phyloP scores from a whole-genome alignment of 2,888 invertebrate genomes.

The Leptinotarsa peninsularis region DNA sequence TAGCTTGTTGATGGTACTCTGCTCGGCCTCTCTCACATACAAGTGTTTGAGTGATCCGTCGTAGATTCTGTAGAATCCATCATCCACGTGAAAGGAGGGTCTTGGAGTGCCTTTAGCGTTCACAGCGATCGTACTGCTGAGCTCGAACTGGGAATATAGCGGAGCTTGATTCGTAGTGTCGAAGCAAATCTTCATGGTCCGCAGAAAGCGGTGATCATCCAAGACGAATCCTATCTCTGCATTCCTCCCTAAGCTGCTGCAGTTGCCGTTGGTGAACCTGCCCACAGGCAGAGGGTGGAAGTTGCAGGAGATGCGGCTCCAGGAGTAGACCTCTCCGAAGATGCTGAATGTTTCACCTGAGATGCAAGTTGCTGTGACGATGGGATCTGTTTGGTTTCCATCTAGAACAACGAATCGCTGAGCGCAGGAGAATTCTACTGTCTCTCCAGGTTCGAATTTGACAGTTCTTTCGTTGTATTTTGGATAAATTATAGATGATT shows the following conservation, averaged over 20 bases:
- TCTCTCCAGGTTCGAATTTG: slow-evolving; percentile 32
- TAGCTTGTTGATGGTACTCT: slow-evolving; percentile 56
- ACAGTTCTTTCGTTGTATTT: slow-evolving; percentile 33
- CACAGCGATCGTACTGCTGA: slow-evolving; percentile 67
- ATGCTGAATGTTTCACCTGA: slow-evolving; percentile 50
- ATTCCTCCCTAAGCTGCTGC: slow-evolving; percentile 65
- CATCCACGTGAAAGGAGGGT: slow-evolving; percentile 66
- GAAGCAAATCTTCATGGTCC: slow-evolving; percentile 70
- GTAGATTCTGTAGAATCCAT: slow-evolving; percentile 65
- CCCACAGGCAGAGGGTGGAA: slow-evolving; percentile 64
- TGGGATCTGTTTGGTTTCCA: slow-evolving; percentile 33
- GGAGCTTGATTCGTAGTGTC: slow-evolving; percentile 67
- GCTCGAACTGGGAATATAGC: slow-evolving; percentile 69
- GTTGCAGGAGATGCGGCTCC: slow-evolving; percentile 66
- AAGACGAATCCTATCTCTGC: slow-evolving; percentile 70
- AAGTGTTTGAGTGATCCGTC: slow-evolving; percentile 53
- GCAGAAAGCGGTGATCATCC: slow-evolving; percentile 65
- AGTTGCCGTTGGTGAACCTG: slow-evolving; percentile 63
- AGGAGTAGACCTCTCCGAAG: slow-evolving; percentile 52
- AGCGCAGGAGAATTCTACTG: slow-evolving; percentile 45
- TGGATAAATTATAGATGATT: slow-evolving; percentile 42
- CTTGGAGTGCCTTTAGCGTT: slow-evolving; percentile 68
- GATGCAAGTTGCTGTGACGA: slow-evolving; percentile 51
- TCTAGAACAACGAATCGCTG: slow-evolving; percentile 43
- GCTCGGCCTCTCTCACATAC: slow-evolving; percentile 57